Conservation (phyloP, 2,797 vertebrate genomes). For the Oophaga sylvatica region DNA sequence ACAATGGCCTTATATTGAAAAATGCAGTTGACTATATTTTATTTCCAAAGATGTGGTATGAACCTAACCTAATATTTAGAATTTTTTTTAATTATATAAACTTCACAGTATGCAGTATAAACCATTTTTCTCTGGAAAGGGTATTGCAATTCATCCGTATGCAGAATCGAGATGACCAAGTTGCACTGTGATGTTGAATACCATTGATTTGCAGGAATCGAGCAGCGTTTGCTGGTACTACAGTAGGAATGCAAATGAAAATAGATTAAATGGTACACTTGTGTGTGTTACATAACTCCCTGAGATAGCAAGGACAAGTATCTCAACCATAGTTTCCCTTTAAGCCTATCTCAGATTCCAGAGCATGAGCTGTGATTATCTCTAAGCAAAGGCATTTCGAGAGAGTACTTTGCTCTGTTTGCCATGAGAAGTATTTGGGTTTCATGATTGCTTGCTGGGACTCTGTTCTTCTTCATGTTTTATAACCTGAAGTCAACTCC, state of each 20-base stretch:
- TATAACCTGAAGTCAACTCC: slow-evolving; percentile 19
- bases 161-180: background rate
- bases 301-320: background rate
- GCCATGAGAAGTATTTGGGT: slow-evolving; percentile 19
- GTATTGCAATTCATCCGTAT: background rate
- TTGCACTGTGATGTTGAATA: background rate
- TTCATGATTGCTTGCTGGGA: background rate
- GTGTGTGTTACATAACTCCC: background rate
- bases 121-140: background rate
- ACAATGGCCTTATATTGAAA: no score
- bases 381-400: slow-evolving; percentile 28
- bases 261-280: background rate
- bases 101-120: background rate
- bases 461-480: background rate
- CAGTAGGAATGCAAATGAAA: background rate
- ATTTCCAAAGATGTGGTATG: background rate
- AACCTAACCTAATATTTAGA: background rate
- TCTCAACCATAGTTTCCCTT: background rate
- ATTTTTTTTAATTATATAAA: background rate
- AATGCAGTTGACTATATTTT: no score
- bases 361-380: slow-evolving; percentile 11
- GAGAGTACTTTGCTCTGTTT: slow-evolving; percentile 34
- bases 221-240: background rate
- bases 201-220: background rate
- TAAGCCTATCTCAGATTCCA: slow-evolving; percentile 20